Evolutionary conservation across 2,113 vertebrate species (phyloP).

Genomic region (Phrynosoma blainvillii): DNA sequence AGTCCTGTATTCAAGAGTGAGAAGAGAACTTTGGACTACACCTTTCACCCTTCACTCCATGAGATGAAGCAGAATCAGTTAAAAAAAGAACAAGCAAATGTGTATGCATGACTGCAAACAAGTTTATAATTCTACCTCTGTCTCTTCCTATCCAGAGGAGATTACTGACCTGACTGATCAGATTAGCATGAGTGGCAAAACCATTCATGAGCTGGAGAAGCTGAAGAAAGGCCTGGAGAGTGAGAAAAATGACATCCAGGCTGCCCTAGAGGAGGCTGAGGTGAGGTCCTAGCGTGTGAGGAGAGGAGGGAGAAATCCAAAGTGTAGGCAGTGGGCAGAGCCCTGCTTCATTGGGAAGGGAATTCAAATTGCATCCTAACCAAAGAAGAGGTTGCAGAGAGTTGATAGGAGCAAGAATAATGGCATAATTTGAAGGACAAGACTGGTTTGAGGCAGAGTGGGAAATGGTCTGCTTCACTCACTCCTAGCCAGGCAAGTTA

Average conservation of each 20-base stretch:
- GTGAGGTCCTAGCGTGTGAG: slow-evolving; percentile 62
- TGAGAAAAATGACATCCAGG: slow-evolving; percentile 92
- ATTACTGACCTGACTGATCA: slow-evolving; percentile 92
- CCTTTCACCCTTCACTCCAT: not conserved
- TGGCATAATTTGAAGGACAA: not conserved
- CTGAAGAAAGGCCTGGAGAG: slow-evolving; percentile 89
- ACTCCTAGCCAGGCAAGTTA: not conserved
- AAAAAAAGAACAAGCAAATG: not conserved
- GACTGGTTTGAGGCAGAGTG: not conserved
- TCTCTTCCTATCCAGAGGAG: slow-evolving; percentile 81
- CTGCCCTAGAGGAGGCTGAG: slow-evolving; percentile 93
- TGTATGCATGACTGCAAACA: fast-evolving
- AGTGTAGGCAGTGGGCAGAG: not conserved
- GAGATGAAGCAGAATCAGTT: not conserved
- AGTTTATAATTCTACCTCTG: not conserved
- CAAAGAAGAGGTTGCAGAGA: not conserved
- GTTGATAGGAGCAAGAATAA: not conserved
- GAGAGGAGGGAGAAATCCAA: not conserved
- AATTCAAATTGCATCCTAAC: not conserved
- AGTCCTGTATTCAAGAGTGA: no score
- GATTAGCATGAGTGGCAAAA: slow-evolving; percentile 87
- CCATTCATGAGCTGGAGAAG: slow-evolving; percentile 93
- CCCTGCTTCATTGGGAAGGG: not conserved
- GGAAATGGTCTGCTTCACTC: no score
- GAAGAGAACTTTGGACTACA: not conserved